A percentile compares a stretch with the other conserved stretches of the same genome.
phyloP scores from a whole-genome alignment of 2,888 invertebrate genomes.

The Andrena minutula region DNA sequence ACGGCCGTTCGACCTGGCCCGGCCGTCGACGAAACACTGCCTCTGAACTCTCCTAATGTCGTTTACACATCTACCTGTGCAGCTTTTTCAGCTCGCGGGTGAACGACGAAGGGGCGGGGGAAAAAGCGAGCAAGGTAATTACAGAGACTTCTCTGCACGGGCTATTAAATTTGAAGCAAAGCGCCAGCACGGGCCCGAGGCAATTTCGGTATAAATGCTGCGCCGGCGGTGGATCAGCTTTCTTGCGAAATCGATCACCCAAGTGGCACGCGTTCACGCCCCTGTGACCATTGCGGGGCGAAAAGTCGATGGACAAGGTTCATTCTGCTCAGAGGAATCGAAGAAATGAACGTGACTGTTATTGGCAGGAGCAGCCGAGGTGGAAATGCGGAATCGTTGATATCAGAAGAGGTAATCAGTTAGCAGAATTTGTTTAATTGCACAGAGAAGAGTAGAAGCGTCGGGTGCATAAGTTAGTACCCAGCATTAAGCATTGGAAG shows the following conservation, averaged over 20 bases:
- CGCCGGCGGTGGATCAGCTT: not conserved
- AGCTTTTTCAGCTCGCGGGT: conserved; percentile 43
- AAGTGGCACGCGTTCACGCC: conserved; percentile 23
- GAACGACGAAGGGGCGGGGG: conserved; percentile 5
- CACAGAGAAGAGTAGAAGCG: too few relatives aligned
- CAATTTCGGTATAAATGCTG: conserved; percentile 47
- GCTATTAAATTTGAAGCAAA: conserved; percentile 48
- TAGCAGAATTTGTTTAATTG: too few relatives aligned
- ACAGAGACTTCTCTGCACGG: conserved; percentile 49
- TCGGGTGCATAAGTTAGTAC: too few relatives aligned
- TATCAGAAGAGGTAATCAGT: too few relatives aligned
- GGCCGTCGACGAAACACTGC: conserved; percentile 48
- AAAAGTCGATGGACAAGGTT: not conserved
- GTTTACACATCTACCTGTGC: conserved; percentile 45
- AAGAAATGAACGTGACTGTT: too few relatives aligned
- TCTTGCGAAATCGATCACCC: conserved; percentile 13
- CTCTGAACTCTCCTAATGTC: conserved; percentile 53
- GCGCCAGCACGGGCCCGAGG: conserved; percentile 22
- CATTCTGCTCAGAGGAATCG: not conserved
- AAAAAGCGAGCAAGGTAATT: conserved; percentile 50
- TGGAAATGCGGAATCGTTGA: too few relatives aligned
- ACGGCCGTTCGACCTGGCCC: conserved; percentile 42
- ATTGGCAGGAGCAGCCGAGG: too few relatives aligned
- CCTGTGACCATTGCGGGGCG: conserved; percentile 1
- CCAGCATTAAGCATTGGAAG: too few relatives aligned